phyloP scores from a whole-genome alignment of 2,888 invertebrate species.

The Leptinotarsa peninsularis region DNA sequence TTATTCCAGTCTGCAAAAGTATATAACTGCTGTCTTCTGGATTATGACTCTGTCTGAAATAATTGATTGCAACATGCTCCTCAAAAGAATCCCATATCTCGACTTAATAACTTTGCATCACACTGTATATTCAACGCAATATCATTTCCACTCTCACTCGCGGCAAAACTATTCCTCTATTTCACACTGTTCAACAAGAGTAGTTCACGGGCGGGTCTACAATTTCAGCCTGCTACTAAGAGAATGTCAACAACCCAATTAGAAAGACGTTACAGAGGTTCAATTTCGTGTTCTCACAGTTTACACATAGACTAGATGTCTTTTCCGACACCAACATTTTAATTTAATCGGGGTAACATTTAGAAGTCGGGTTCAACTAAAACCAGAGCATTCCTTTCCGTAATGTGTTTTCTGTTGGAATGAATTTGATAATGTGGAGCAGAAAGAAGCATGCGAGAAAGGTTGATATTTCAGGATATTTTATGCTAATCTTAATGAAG shows the following conservation, averaged over 20 bases:
- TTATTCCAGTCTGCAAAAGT: too few species aligned
- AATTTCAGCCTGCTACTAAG: constrained; percentile 25
- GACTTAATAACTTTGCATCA: too few species aligned
- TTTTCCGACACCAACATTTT: constrained; percentile 32
- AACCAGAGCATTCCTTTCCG: background rate
- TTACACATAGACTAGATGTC: constrained; percentile 31
- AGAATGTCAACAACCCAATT: constrained; percentile 61
- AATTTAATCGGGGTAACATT: constrained; percentile 17
- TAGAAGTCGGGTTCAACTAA: constrained; percentile 12
- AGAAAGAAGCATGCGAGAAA: background rate
- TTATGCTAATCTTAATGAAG: too few species aligned
- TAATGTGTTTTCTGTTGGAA: background rate
- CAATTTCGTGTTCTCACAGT: constrained; percentile 46
- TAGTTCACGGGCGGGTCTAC: constrained; percentile 17
- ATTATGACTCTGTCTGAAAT: too few species aligned
- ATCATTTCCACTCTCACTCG: background rate
- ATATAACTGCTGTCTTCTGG: too few species aligned
- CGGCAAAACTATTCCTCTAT: constrained; percentile 2
- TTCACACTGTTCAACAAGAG: background rate
- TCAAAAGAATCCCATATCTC: too few species aligned
- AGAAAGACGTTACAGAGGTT: constrained; percentile 57
- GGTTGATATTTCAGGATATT: background rate
- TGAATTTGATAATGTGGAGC: background rate
- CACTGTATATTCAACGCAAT: too few species aligned
- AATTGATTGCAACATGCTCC: too few species aligned